Base-by-base conservation (phyloP, 2,888 invertebrate species). In the Drosophila mettleri region DNA sequence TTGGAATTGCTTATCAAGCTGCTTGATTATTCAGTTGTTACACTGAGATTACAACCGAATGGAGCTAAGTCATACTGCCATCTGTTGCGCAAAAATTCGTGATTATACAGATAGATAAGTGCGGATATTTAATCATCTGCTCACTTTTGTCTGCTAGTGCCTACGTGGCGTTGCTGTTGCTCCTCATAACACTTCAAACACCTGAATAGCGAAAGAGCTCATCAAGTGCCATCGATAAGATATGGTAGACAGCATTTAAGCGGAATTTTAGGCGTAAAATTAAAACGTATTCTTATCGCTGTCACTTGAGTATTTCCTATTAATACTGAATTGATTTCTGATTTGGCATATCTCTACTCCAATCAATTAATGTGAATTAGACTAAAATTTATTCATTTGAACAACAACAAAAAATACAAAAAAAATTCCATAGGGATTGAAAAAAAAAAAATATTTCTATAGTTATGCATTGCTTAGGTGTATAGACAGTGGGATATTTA, bases 361-460 rank as follows among this genome's bases (percentile, higher is more conserved):
- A 53, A 31, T 48, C 65, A 73, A 68, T 80, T 73, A 57, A 63
- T 59, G 43, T 67, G 58, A 76, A 74, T 78, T 77, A 74, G 57
- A 79, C 65, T 74, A 72, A 24, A 43, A 52, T 81, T 81, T 84
- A 74, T 83, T 82, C 45, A 82, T 63, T 74, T 33, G 24, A 43
- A 22, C 54, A 39, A 22, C 48, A 66, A 74, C n/a, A 68, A 77
- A 69, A 69, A 64, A 41, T 31, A 39, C 1, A 31, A 31, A 41
- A 53, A 51, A 55, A 58, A 20, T 31, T 49, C 18, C 31, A 66
- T 53, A 41, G 14, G 39, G 14, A 61, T 59, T 38, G 43, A 57
- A 63, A 46, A 69, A 63, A 46, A 69, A 60, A 66, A 58, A 49
- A 55, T 29, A 18, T 41, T 27, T 43, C 43, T 59, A 59, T 18